Evolutionary conservation across 2,888 invertebrate species (phyloP).

Genomic region (Drosophila hawaiiensis): DNA sequence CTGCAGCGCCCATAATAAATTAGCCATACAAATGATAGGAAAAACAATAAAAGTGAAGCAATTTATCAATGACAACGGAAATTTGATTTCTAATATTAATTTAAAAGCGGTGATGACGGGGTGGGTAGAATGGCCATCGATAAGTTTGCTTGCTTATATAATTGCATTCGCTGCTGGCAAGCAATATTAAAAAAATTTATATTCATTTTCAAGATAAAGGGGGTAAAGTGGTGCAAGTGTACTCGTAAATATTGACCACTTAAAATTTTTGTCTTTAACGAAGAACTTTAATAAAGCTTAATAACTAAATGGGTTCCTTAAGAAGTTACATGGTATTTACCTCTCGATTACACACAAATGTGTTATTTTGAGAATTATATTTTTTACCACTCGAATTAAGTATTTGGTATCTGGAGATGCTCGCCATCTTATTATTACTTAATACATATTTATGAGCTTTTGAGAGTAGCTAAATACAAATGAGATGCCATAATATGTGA

Average conservation of each 20-base stretch:
- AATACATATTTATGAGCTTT: neutral
- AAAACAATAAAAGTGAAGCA: constrained; percentile 4
- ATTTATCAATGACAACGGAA: constrained; percentile 67
- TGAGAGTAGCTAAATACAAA: neutral
- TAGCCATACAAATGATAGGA: constrained; percentile 1
- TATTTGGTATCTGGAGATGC: neutral
- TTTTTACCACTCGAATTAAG: neutral
- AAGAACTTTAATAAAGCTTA: neutral
- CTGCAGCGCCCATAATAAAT: constrained; percentile 8
- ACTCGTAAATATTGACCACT: neutral
- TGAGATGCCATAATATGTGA: neutral
- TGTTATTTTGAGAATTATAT: neutral
- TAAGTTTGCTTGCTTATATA: constrained; percentile 60
- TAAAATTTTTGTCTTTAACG: neutral
- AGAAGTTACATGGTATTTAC: neutral
- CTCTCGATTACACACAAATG: neutral
- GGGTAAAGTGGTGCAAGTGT: neutral
- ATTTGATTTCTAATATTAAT: neutral
- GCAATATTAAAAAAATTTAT: neutral
- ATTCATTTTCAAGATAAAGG: neutral
- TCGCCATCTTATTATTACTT: neutral
- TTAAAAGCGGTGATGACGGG: neutral
- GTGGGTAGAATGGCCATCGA: constrained; percentile 50
- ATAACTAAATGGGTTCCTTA: neutral
- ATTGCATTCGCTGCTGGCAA: constrained; percentile 51